A percentile compares a stretch with the other conserved stretches of the same genome.
Evolutionary conservation across 2,888 invertebrate species (phyloP).

Genomic region (Gymnoscelis rufifasciata): DNA sequence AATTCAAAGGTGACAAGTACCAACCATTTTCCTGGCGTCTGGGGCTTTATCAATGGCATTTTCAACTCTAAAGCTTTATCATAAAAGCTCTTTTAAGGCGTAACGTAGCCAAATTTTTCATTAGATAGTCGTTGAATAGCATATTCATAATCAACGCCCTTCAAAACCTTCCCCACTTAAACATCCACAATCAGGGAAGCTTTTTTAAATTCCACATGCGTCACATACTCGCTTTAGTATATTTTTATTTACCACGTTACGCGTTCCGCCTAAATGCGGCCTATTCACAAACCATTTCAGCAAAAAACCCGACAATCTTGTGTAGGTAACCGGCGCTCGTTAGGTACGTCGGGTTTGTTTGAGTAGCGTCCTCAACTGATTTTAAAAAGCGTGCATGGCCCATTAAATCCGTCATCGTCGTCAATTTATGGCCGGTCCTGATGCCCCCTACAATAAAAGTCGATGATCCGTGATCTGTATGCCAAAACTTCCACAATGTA

Average conservation of each 20-base stretch:
- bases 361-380: constrained; percentile 39
- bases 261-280: constrained; percentile 9
- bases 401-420: constrained; percentile 68
- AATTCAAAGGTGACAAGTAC: constrained; percentile 21
- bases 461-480: constrained; percentile 73
- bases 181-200: not conserved
- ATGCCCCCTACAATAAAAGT: constrained; percentile 64
- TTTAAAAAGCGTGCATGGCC: constrained; percentile 60
- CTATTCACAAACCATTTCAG: constrained; percentile 1
- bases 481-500: constrained; percentile 68
- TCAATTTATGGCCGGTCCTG: constrained; percentile 57
- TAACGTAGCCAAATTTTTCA: not conserved
- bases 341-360: constrained; percentile 14
- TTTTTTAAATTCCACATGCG: not conserved
- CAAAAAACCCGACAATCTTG: constrained; percentile 9
- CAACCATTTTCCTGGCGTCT: not conserved
- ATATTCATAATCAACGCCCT: not conserved
- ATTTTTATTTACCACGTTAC: constrained; percentile 1
- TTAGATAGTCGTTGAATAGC: not conserved
- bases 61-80: not conserved
- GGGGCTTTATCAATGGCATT: not conserved
- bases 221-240: not conserved
- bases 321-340: constrained; percentile 10
- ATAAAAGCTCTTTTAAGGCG: not conserved
- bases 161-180: not conserved